phyloP scores from a whole-genome alignment of 2,797 vertebrate species.

The Falco rusticolus region DNA sequence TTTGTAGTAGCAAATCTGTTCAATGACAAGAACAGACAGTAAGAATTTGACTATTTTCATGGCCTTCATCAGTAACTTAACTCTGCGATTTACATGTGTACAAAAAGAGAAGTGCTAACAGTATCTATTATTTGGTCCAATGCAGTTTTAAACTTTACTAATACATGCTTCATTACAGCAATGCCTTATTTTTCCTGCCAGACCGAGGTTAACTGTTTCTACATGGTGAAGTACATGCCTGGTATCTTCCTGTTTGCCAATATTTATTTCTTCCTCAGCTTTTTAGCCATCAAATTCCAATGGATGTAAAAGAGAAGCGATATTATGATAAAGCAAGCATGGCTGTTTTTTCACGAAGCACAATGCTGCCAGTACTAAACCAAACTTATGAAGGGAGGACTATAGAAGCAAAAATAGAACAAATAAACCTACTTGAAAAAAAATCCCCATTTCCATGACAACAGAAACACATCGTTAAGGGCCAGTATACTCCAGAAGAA shows the following conservation, averaged over 20 bases:
- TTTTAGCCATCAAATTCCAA: slow-evolving; percentile 35
- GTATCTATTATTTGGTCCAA: not conserved
- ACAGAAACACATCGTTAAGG: slow-evolving; percentile 72
- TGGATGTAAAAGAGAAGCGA: slow-evolving; percentile 30
- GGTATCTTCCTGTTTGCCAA: not conserved
- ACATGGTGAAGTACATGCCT: not conserved
- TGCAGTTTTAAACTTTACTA: not conserved
- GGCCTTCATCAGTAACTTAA: not conserved
- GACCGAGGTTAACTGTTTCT: not conserved
- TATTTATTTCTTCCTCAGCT: not conserved
- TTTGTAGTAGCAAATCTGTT: not conserved
- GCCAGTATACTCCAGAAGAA: slow-evolving; percentile 55
- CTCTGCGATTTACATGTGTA: not conserved
- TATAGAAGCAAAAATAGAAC: slow-evolving; percentile 73
- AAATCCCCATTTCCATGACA: slow-evolving; percentile 78
- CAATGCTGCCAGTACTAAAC: slow-evolving; percentile 57
- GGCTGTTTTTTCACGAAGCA: slow-evolving; percentile 43
- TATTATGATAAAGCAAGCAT: slow-evolving; percentile 34
- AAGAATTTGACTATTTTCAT: not conserved
- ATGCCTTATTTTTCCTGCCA: not conserved
- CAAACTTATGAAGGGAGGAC: slow-evolving; percentile 57
- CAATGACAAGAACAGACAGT: not conserved
- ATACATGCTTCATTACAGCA: not conserved
- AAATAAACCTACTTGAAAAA: slow-evolving; percentile 69
- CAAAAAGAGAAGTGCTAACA: not conserved